Base-by-base conservation (phyloP, 2,113 vertebrate species). In the Silurus asotus region DNA sequence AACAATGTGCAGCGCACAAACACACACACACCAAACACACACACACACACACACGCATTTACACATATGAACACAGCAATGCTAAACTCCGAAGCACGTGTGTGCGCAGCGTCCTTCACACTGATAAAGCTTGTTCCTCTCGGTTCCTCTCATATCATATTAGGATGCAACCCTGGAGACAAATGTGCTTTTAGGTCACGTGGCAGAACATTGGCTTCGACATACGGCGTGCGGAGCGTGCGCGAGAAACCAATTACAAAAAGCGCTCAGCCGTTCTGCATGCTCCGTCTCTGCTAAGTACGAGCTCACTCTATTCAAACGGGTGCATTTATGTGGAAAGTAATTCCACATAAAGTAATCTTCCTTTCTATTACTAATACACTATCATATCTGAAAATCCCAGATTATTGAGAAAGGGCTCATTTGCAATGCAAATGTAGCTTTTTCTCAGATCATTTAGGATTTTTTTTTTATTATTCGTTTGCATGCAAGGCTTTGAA, bases 281-380 rank as follows among this genome's bases (percentile, higher is more conserved):
- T 59, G 64, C 62, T 48, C 53, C 53, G 67, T 83, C 81, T 83
- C 65, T 49, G 67, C 82, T 83, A 83, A 58, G 64, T 70, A 69
- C 53, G n/a, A 81, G 28, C n/a, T 72, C 85, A 23, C 56, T 81
- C 55, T n/a, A 59, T 86, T 62, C 49, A 81, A 81, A 82, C 64
- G 59, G 78, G 80, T 49, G 58, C 67, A 62, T 74, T 74, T 81
- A 25, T 59, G 77, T 69, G 69, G 67, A 82, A 82, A 86, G 58
- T 75, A n/a, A 75, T 86, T 82, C n/a, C n/a, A 58, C 51, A 83
- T 72, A 83, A 83, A 83, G 82, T 83, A 83, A 86, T 86, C 65
- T 81, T 48, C 79, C 59, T 75, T 86, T 76, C 45, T 28, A 75
- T 82, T 64, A 76, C 85, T 86, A 82, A 86, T 82, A 75, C 59